These are phyloP conservation scores for Crotalus helleri DNA, from an alignment of 2,113 vertebrate genomes.

Conservation along the genomic window DNA sequence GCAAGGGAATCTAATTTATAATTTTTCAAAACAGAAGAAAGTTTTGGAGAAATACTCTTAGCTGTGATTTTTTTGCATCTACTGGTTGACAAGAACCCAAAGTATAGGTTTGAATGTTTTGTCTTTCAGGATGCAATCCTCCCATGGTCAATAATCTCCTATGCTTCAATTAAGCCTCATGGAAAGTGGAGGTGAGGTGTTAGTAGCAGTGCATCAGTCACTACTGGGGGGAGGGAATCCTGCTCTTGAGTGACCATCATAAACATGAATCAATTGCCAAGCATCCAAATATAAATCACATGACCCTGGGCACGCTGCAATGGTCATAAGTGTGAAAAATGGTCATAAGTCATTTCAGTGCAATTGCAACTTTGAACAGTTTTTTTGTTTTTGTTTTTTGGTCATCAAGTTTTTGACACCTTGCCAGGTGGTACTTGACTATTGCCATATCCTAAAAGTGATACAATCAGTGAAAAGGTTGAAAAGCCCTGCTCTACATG, in stretches of 20 bases:
- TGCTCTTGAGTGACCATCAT: neutral
- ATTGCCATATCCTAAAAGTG: too few relatives aligned
- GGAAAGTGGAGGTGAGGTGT: neutral
- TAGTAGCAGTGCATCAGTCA: neutral
- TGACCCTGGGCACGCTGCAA: too few relatives aligned
- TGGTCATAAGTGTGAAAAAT: too few relatives aligned
- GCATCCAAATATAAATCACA: too few relatives aligned
- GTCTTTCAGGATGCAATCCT: neutral
- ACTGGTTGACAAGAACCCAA: neutral
- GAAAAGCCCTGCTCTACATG: neutral
- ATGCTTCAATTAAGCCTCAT: neutral
- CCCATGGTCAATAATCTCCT: neutral
- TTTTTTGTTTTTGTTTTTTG: too few relatives aligned
- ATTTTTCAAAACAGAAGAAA: neutral
- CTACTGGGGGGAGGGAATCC: neutral
- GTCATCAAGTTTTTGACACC: too few relatives aligned
- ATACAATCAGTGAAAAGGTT: too few relatives aligned
- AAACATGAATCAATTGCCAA: too few relatives aligned
- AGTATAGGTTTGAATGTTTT: neutral
- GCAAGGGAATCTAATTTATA: neutral
- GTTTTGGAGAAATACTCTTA: neutral
- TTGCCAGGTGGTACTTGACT: too few relatives aligned
- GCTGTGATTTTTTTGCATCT: neutral
- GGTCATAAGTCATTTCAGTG: too few relatives aligned
- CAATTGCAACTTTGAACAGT: too few relatives aligned